Conservation (phyloP, 2,797 vertebrate genomes). For the Nannoperca obscura region DNA sequence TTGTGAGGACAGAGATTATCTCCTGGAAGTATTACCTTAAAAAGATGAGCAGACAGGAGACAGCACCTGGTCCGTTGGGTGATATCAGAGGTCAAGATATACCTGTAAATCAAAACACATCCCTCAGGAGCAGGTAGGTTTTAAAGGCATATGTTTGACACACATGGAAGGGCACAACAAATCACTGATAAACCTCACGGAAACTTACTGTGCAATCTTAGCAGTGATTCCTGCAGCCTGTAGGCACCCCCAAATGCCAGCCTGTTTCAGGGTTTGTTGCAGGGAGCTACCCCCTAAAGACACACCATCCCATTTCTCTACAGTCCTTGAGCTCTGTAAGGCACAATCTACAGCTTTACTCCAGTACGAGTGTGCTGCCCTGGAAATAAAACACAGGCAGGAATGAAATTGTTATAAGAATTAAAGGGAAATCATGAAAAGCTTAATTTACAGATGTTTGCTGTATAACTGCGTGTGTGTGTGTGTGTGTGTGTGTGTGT, state of each 20-base stretch:
- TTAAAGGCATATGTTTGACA: not conserved
- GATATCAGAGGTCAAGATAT: constrained; percentile 85
- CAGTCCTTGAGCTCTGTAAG: constrained; percentile 83
- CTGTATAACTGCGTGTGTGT: constrained; percentile 3
- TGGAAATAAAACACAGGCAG: constrained; percentile 63
- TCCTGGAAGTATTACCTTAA: constrained; percentile 88
- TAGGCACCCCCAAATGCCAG: constrained; percentile 94
- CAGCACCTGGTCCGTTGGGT: constrained; percentile 87
- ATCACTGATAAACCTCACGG: not conserved
- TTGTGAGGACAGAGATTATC: constrained; percentile 1
- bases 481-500: too few species aligned
- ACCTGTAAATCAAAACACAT: constrained; percentile 80
- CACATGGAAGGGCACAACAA: not conserved
- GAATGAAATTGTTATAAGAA: constrained; percentile 1
- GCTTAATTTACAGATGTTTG: not conserved
- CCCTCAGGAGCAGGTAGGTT: not conserved
- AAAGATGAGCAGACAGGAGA: constrained; percentile 91
- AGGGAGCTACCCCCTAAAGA: constrained; percentile 77
- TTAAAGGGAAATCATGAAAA: not conserved
- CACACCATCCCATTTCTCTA: constrained; percentile 90
- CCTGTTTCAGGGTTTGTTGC: constrained; percentile 86
- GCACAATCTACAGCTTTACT: constrained; percentile 91
- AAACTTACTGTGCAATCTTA: constrained; percentile 95
- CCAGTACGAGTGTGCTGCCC: constrained; percentile 91
- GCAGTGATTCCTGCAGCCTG: constrained; percentile 91